These are phyloP conservation scores for Drosophila mettleri DNA, from an alignment of 2,888 invertebrate species.

Conservation along the genomic window DNA sequence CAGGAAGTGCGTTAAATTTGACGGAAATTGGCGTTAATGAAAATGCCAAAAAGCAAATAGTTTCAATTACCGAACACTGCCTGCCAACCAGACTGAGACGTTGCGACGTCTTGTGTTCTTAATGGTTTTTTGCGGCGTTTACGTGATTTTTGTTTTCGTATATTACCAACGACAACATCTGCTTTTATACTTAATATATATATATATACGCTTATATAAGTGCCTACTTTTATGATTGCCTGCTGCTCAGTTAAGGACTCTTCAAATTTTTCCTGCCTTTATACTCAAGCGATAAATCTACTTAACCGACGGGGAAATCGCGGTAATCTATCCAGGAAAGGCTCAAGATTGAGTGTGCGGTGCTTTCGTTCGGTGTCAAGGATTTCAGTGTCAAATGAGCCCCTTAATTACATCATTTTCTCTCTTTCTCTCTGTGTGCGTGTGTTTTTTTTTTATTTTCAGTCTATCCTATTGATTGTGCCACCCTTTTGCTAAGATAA, in stretches of 20 bases:
- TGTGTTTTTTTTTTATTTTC: constrained; percentile 1
- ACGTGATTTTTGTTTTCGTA: constrained; percentile 63
- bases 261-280: constrained; percentile 28
- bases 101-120: constrained; percentile 30
- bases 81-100: constrained; percentile 5
- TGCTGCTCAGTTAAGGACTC: constrained; percentile 12
- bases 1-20: constrained; percentile 71
- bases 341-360: constrained; percentile 71
- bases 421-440: neutral
- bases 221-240: constrained; percentile 18
- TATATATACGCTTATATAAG: neutral
- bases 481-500: constrained; percentile 26
- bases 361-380: constrained; percentile 34
- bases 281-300: constrained; percentile 53
- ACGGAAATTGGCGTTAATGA: constrained; percentile 73
- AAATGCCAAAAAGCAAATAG: constrained; percentile 73
- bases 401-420: constrained; percentile 55
- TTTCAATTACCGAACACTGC: constrained; percentile 66
- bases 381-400: constrained; percentile 37
- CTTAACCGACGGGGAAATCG: constrained; percentile 12
- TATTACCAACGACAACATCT: constrained; percentile 24
- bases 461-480: constrained; percentile 5
- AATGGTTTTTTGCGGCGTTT: constrained; percentile 53
- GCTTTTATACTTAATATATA: constrained; percentile 2
- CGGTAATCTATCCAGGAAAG: constrained; percentile 9